Conservation (phyloP, 1,140 invertebrate species). For the Popillia japonica region DNA sequence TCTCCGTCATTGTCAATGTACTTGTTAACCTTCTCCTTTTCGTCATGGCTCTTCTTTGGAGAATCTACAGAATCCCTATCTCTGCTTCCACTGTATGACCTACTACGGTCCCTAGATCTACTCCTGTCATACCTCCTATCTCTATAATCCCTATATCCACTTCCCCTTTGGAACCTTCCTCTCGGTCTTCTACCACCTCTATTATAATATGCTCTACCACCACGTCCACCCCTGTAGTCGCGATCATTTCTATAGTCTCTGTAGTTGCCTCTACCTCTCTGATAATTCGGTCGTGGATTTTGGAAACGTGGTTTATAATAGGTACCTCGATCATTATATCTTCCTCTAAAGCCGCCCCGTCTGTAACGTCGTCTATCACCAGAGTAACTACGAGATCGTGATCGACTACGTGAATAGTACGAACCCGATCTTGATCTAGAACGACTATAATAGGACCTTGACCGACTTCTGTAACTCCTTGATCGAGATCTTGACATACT, state of each 20-base stretch:
- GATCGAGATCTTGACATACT: conserved; percentile 57
- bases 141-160: conserved; percentile 71
- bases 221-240: conserved; percentile 56
- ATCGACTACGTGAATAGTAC: conserved; percentile 70
- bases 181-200: conserved; percentile 52
- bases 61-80: conserved; percentile 67
- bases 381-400: conserved; percentile 70
- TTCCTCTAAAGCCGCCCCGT: conserved; percentile 64
- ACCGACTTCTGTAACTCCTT: conserved; percentile 57
- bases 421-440: conserved; percentile 62
- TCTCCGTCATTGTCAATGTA: conserved; percentile 65
- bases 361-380: conserved; percentile 65
- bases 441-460: conserved; percentile 61
- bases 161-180: conserved; percentile 53
- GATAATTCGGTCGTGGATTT: conserved; percentile 62
- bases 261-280: conserved; percentile 64
- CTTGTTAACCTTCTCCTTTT: conserved; percentile 70
- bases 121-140: conserved; percentile 65
- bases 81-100: conserved; percentile 56
- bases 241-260: conserved; percentile 67
- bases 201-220: conserved; percentile 57
- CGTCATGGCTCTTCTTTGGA: conserved; percentile 67
- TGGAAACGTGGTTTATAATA: conserved; percentile 80
- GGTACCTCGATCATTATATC: conserved; percentile 74
- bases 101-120: conserved; percentile 58